Evolutionary conservation across 2,113 vertebrate species (phyloP).

Genomic region (Eretmochelys imbricata): DNA sequence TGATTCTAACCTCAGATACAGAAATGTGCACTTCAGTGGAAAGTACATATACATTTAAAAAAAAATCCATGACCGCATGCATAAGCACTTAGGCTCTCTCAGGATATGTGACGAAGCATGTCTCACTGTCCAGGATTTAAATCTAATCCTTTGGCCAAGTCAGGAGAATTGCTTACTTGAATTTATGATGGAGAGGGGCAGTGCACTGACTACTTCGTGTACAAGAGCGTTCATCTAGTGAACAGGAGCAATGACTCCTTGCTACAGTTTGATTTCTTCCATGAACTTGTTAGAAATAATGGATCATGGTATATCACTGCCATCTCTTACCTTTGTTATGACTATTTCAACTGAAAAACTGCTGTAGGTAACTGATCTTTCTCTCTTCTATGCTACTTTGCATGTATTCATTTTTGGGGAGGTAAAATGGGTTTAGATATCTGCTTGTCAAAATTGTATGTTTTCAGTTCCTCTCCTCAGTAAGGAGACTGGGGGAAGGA

Average conservation of each 20-base stretch:
- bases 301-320: background rate
- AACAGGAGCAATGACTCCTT: constrained; percentile 15
- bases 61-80: background rate
- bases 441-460: background rate
- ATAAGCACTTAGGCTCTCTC: constrained; percentile 18
- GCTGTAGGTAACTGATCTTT: background rate
- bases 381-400: constrained; percentile 6
- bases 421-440: background rate
- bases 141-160: background rate
- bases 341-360: background rate
- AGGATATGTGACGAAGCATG: background rate
- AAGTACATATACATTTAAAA: background rate
- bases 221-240: background rate
- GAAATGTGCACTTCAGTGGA: background rate
- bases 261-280: constrained; percentile 20
- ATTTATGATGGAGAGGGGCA: background rate
- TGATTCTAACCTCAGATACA: background rate
- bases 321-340: background rate
- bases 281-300: constrained; percentile 16
- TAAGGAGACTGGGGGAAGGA: background rate
- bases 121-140: background rate
- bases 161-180: background rate
- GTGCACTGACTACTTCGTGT: background rate
- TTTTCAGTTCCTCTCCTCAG: background rate
- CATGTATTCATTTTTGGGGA: background rate